Percentiles rank a stretch among this genome's conserved stretches.
phyloP scores from a whole-genome alignment of 2,888 invertebrate species.

The Rhimphoctona megacephalus region DNA sequence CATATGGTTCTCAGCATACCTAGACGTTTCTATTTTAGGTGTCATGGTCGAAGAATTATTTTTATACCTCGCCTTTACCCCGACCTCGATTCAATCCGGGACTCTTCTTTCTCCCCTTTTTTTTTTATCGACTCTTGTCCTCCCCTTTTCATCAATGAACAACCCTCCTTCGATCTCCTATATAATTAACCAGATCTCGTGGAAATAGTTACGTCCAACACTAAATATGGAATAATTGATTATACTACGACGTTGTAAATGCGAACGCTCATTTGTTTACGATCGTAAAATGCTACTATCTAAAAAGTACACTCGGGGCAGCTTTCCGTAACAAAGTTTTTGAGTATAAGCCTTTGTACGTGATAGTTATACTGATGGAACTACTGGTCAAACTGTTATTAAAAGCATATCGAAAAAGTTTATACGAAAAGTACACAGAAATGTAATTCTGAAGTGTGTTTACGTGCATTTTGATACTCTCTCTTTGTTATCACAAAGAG shows the following conservation, averaged over 20 bases:
- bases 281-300: not conserved
- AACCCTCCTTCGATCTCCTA: not conserved
- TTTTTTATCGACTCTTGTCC: slow-evolving; percentile 14
- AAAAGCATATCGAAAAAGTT: not conserved
- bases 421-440: not conserved
- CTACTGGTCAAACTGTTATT: not conserved
- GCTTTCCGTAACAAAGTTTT: not conserved
- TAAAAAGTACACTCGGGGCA: not conserved
- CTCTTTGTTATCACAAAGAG: not conserved
- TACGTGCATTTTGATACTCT: not conserved
- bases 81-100: slow-evolving; percentile 65
- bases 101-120: slow-evolving; percentile 46
- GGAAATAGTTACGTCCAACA: not conserved
- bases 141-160: slow-evolving; percentile 35
- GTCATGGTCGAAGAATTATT: slow-evolving; percentile 70
- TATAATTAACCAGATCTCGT: not conserved
- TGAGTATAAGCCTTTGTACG: not conserved
- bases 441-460: not conserved
- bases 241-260: not conserved
- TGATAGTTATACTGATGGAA: not conserved
- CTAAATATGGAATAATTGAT: slow-evolving; percentile 4
- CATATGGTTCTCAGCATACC: slow-evolving; percentile 33
- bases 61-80: slow-evolving; percentile 60
- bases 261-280: not conserved
- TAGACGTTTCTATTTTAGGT: slow-evolving; percentile 72